Conservation (phyloP, 2,888 invertebrate species). For the Oasisia sp. region DNA sequence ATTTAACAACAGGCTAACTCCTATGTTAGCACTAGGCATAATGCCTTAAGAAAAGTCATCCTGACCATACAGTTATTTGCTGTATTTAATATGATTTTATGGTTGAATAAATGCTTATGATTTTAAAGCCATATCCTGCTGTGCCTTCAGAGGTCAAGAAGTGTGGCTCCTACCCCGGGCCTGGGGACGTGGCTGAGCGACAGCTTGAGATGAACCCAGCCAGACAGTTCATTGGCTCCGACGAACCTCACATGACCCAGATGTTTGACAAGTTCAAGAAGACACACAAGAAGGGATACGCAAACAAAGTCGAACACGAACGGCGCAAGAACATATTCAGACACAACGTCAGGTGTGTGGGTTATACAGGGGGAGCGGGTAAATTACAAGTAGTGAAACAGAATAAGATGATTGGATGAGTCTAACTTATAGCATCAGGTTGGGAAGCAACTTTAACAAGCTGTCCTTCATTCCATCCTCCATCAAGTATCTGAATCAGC, state of each 20-base stretch:
- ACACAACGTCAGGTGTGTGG: constrained; percentile 76
- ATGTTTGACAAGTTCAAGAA: constrained; percentile 81
- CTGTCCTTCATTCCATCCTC: no score
- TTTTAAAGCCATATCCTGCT: background rate
- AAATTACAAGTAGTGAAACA: background rate
- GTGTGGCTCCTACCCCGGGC: constrained; percentile 82
- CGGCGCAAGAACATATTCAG: constrained; percentile 82
- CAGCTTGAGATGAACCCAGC: constrained; percentile 90
- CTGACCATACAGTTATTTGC: no score
- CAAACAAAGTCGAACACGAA: constrained; percentile 74
- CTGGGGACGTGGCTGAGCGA: constrained; percentile 71
- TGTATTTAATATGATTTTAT: no score
- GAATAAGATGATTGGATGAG: background rate
- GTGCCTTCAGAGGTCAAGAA: constrained; percentile 46
- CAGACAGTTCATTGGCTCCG: constrained; percentile 79
- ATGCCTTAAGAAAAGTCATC: no score
- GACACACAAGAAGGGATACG: constrained; percentile 79
- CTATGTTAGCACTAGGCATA: no score
- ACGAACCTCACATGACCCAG: constrained; percentile 69
- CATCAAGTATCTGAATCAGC: no score
- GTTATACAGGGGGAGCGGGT: background rate
- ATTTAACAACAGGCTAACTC: no score
- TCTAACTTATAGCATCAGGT: background rate
- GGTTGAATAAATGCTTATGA: no score
- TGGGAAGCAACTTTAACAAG: no score